These are phyloP conservation scores for Laticauda colubrina DNA, from an alignment of 2,113 vertebrate genomes.

Conservation along the genomic window DNA sequence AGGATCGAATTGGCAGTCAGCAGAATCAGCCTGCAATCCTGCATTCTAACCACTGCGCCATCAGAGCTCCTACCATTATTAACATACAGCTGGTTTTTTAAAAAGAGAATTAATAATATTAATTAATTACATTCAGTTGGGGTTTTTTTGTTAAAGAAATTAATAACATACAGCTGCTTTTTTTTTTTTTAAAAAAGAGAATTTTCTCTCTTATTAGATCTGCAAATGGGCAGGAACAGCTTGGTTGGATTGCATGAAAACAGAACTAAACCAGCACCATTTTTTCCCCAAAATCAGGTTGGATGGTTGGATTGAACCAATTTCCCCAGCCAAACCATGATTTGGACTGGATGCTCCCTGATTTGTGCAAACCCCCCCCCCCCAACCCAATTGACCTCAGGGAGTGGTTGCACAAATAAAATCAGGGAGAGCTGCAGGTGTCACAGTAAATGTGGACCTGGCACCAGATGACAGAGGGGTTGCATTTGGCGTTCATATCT, in stretches of 20 bases:
- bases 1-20: no score
- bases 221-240: neutral
- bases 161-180: no score
- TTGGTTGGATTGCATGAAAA: neutral
- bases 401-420: neutral
- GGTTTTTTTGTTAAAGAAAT: no score
- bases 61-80: no score
- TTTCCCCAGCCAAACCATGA: neutral
- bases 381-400: neutral
- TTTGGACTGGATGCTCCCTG: neutral
- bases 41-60: no score
- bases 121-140: no score
- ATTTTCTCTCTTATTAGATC: neutral
- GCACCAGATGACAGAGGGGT: neutral
- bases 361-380: neutral
- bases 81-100: no score
- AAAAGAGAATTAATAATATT: neutral
- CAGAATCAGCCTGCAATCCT: no score
- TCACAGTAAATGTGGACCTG: neutral
- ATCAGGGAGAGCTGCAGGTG: neutral
- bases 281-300: accelerated
- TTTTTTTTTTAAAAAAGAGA: neutral
- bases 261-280: no score
- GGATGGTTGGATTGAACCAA: neutral
- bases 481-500: neutral